Conservation (phyloP, 2,113 vertebrate species). For the Petroica traversi region DNA sequence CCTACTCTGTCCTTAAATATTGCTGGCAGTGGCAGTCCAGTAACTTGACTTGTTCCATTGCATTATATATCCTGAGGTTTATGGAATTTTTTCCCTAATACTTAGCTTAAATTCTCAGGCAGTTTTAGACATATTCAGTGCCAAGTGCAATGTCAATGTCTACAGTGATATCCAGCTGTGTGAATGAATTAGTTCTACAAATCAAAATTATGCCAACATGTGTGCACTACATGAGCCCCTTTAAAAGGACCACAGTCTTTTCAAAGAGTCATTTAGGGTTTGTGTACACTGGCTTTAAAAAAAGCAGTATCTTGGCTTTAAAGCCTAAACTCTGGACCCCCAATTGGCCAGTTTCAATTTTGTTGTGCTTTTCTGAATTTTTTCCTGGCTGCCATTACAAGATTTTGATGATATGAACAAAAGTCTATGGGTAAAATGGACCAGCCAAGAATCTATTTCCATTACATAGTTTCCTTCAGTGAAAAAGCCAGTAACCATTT, state of each 20-base stretch:
- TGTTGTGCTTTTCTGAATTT: neutral
- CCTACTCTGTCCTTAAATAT: neutral
- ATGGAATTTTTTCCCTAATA: neutral
- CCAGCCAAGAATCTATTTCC: neutral
- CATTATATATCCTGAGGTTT: neutral
- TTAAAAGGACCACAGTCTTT: neutral
- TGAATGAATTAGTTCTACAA: neutral
- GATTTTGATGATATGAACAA: neutral
- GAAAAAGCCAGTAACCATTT: neutral
- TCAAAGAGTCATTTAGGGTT: neutral
- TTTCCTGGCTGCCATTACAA: neutral
- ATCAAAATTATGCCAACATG: fast-evolving
- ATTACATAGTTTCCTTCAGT: neutral
- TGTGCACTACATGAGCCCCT: neutral
- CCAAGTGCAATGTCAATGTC: neutral
- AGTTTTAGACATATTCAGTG: neutral
- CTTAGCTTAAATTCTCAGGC: neutral
- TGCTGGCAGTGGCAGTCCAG: neutral
- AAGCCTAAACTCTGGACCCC: neutral
- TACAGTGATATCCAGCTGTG: neutral
- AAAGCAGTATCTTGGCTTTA: neutral
- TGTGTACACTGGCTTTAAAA: neutral
- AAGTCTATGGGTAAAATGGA: neutral
- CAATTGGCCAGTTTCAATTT: neutral
- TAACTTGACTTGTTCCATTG: neutral